Evolutionary conservation across 2,113 vertebrate species (phyloP), one percentile per base, ranked within the genome.

Genomic region (Odocoileus virginianus): DNA sequence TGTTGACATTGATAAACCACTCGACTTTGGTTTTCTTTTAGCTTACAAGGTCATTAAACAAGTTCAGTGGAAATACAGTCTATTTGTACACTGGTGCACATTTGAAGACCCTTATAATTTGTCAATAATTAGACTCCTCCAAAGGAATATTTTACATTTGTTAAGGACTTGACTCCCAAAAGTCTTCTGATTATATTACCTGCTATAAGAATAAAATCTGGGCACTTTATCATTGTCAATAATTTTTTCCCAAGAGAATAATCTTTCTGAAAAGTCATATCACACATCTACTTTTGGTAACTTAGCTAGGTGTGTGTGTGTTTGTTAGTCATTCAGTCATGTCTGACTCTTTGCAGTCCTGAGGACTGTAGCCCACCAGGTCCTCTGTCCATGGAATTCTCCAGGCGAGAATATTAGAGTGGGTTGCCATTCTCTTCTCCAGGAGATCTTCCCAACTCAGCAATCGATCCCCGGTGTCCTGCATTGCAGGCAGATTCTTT

Each of bases 1-100:
- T 98, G 96, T 28, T 98, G 98, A 99, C 98, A 97, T 97, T 98
- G 98, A 99, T 89, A 99, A 99, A 98, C 97, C 96, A n/a, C 98
- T 98, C 6, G 27, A 60, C 95, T 86, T 98, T 97, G 97, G 96
- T 85, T 98, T 96, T 97, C 95, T 97, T 96, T 96, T 87, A 95
- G 95, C 98, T 98, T 97, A 52, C 92, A 76, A 89, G 67, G 87
- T 97, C 97, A 95, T 98, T 98, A 98, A 91, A 96, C 84, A 94
- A 97, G 98, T 88, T 98, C 95, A 98, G 88, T 87, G 84, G 76
- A 98, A 97, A 98, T 98, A 93, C 47, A 96, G 79, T 58, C 71
- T 98, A 90, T 71, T 89, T 94, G 64, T 96, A 84, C 57, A 97
- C 58, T 95, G 93, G 87, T 78, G 71, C 96, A 96, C 60, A 97